Evolutionary conservation across 2,113 vertebrate species (phyloP), one percentile per base, ranked within the genome.

Genomic region (Perca fluviatilis): DNA sequence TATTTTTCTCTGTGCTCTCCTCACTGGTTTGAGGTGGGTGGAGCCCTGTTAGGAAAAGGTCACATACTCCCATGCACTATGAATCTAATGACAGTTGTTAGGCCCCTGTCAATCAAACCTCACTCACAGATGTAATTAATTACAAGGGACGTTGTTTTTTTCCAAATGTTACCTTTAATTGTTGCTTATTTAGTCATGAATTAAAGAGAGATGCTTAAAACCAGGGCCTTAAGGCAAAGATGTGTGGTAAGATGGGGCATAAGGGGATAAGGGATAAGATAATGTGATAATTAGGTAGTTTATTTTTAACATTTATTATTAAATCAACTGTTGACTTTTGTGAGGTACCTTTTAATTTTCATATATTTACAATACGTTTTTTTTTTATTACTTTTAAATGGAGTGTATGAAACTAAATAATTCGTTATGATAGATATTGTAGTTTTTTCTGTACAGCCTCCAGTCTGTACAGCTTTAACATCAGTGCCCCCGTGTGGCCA

Each of bases 401-500:
- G 4, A 67, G 14, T 12, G 14, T 51, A 3, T 61, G 14, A 27
- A 46, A n/a, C n/a, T 1, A 19, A 43, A 53, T 78, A 1, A 19
- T 53, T 61, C 69, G 3, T 69, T 16, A 47, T 71, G 7, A 40
- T 61, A 25, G 27, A 64, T 58, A 21, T n/a, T 54, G 57, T 49
- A 46, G 33, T 23, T 70, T 54, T 71, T 64, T 56, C 18, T 83
- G 16, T 30, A 15, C 51, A 50, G 6, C 18, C 21, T 63, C 58
- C 58, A 30, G 30, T 69, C 27, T 36, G 16, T 18, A 53, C 25
- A 50, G 11, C 58, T 69, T 43, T 62, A 63, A 18, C 77, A 57
- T 63, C 27, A 85, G 77, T 61, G 89, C 92, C 93, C 72, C 68
- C 91, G 54, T 74, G 91, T 94, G 93, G 86, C 14, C n/a, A 56